Percentiles rank a stretch among this genome's conserved stretches.
phyloP scores from a whole-genome alignment of 2,888 invertebrate genomes.

The Leptogaster cylindrica region DNA sequence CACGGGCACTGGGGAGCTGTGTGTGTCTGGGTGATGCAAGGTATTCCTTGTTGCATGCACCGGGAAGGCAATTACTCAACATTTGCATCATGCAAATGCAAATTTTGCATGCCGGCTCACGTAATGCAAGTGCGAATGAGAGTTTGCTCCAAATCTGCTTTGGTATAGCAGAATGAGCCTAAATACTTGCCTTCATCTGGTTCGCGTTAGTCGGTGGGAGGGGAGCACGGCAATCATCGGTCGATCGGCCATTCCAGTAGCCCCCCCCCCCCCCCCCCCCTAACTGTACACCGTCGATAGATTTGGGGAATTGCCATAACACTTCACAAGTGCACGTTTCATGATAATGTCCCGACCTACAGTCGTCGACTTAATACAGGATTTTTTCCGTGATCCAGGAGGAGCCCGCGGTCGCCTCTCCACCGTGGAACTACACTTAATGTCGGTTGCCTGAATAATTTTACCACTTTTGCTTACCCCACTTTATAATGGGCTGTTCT shows the following conservation, averaged over 20 bases:
- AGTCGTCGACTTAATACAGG: constrained; percentile 18
- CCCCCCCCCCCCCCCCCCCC: too few species aligned
- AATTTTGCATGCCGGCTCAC: constrained; percentile 3
- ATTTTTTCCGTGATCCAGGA: constrained; percentile 21
- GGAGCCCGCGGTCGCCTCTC: not conserved
- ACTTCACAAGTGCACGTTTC: constrained; percentile 23
- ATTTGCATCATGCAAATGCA: constrained; percentile 35
- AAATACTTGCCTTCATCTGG: constrained; percentile 1
- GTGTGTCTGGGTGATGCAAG: not conserved
- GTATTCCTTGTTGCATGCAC: constrained; percentile 35
- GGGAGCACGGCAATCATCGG: too few species aligned
- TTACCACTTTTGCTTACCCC: constrained; percentile 1
- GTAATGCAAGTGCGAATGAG: constrained; percentile 20
- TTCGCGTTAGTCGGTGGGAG: not conserved
- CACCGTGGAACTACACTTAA: not conserved
- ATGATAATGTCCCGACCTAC: not conserved
- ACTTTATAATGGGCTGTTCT: constrained; percentile 20
- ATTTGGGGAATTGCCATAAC: not conserved
- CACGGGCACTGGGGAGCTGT: not conserved
- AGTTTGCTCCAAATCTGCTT: constrained; percentile 11
- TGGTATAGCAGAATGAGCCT: too few species aligned
- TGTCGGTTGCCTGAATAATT: not conserved
- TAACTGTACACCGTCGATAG: too few species aligned
- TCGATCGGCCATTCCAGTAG: too few species aligned
- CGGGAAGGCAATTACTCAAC: constrained; percentile 31